These are phyloP conservation scores for Subanguina moxae DNA, from an alignment of 1,140 invertebrate genomes.

Conservation along the genomic window DNA sequence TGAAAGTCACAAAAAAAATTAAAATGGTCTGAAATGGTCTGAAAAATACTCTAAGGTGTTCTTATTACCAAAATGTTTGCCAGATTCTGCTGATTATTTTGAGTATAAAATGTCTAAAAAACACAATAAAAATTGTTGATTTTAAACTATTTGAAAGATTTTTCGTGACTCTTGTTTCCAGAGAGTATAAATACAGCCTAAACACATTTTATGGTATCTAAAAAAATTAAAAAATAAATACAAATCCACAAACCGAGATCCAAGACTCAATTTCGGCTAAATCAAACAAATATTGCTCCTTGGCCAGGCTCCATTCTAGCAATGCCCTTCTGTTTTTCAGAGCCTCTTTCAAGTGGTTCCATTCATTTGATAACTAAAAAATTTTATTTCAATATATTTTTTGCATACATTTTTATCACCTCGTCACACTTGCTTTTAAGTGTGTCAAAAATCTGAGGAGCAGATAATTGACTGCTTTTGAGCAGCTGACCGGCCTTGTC, in stretches of 20 bases:
- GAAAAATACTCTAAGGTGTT: no score
- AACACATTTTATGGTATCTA: no score
- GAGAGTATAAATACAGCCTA: no score
- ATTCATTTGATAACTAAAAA: not conserved
- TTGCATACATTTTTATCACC: slow-evolving; percentile 48
- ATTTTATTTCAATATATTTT: not conserved
- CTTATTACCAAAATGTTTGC: no score
- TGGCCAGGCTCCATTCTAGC: slow-evolving; percentile 39
- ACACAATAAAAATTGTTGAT: no score
- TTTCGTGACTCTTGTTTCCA: no score
- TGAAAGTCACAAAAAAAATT: no score
- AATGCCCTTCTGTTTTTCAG: slow-evolving; percentile 34
- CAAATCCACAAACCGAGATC: slow-evolving; percentile 65
- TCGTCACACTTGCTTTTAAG: slow-evolving; percentile 60
- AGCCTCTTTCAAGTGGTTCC: slow-evolving; percentile 14
- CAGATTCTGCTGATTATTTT: no score
- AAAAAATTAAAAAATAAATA: no score
- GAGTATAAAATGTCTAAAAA: no score
- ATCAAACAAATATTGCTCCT: slow-evolving; percentile 65
- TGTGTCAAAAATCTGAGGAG: slow-evolving; percentile 65
- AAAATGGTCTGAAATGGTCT: no score
- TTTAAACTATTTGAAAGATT: no score
- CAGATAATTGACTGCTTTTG: slow-evolving; percentile 73
- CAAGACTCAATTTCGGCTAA: slow-evolving; percentile 85
- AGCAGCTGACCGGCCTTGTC: slow-evolving; percentile 69